Evolutionary conservation across 2,888 invertebrate species (phyloP).

Genomic region (Tipula lateralis): DNA sequence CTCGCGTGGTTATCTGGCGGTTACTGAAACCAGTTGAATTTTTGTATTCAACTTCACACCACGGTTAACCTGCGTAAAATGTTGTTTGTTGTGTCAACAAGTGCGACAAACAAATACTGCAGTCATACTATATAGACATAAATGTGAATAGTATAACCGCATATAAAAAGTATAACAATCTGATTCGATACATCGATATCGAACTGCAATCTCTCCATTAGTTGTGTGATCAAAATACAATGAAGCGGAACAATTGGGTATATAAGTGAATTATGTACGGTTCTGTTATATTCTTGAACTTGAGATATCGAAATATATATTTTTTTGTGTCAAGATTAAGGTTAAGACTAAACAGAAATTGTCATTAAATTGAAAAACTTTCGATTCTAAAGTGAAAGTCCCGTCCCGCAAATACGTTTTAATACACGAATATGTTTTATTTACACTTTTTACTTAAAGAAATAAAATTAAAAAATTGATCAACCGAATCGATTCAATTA

Average conservation of each 20-base stretch:
- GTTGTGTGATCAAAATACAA: background rate
- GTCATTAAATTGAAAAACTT: background rate
- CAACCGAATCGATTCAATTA: background rate
- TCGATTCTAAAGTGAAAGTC: slow-evolving; percentile 8
- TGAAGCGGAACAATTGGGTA: background rate
- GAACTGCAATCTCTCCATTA: background rate
- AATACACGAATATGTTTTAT: background rate
- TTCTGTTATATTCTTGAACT: background rate
- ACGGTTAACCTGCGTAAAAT: background rate
- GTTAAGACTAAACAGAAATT: background rate
- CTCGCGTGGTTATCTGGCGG: background rate
- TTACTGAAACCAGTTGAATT: background rate
- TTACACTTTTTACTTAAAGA: background rate
- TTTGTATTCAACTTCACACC: background rate
- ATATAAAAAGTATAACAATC: background rate
- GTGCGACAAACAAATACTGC: background rate
- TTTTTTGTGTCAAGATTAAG: background rate
- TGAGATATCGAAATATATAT: background rate
- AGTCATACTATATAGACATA: background rate
- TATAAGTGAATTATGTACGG: background rate
- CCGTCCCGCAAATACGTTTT: background rate
- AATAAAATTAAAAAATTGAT: background rate
- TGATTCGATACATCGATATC: background rate
- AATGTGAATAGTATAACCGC: background rate
- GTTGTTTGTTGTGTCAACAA: background rate